phyloP scores from a whole-genome alignment of 2,113 vertebrate species.

The Hyaena hyaena region DNA sequence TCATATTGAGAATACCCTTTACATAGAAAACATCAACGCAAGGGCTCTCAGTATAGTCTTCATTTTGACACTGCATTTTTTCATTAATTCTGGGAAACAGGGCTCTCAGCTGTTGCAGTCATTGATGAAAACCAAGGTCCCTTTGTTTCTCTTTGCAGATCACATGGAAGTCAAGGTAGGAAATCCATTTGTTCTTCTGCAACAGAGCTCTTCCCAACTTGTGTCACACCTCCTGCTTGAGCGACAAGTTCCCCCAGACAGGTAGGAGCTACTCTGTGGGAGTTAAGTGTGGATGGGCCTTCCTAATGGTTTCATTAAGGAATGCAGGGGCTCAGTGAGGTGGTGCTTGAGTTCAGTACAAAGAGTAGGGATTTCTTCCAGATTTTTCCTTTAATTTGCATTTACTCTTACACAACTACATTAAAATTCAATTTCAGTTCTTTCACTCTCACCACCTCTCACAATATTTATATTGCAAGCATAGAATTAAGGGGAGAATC shows the following conservation, averaged over 20 bases:
- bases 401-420: neutral
- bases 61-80: neutral
- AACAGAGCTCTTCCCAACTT: slow-evolving; percentile 93
- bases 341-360: neutral
- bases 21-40: neutral
- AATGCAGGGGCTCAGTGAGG: neutral
- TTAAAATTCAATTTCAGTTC: neutral
- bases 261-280: slow-evolving; percentile 83
- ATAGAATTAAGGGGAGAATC: neutral
- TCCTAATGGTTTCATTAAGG: neutral
- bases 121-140: neutral
- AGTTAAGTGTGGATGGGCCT: neutral
- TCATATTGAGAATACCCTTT: neutral
- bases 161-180: slow-evolving; percentile 90
- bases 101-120: neutral
- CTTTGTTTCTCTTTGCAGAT: slow-evolving; percentile 84
- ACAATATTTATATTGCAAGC: neutral
- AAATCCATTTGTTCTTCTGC: slow-evolving; percentile 95
- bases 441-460: neutral
- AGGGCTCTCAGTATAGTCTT: neutral
- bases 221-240: slow-evolving; percentile 96
- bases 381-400: neutral
- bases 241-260: slow-evolving; percentile 94
- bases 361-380: neutral
- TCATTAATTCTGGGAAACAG: neutral